These are phyloP conservation scores for Drosophila busckii DNA, from an alignment of 1,140 invertebrate genomes.

Conservation along the genomic window DNA sequence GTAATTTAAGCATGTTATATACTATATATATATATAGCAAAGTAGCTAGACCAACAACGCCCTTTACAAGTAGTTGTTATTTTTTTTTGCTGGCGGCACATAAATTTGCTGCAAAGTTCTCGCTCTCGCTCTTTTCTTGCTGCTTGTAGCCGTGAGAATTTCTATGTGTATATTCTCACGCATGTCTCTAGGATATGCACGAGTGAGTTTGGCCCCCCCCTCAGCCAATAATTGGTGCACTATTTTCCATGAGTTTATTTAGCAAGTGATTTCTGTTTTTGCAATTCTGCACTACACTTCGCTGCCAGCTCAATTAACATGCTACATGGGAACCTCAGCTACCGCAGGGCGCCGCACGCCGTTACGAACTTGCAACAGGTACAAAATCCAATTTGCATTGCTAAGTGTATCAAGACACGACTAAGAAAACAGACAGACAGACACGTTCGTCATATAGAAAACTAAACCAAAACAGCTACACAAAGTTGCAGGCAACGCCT, in stretches of 20 bases:
- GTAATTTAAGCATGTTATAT: constrained; percentile 41
- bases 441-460: constrained; percentile 46
- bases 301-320: constrained; percentile 51
- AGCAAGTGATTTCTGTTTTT: constrained; percentile 25
- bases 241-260: constrained; percentile 63
- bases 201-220: constrained; percentile 44
- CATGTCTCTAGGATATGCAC: constrained; percentile 77
- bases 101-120: constrained; percentile 50
- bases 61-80: constrained; percentile 4
- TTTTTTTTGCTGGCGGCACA: constrained; percentile 57
- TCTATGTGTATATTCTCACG: constrained; percentile 70
- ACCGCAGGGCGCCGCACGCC: constrained; percentile 15
- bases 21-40: constrained; percentile 15
- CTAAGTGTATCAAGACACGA: constrained; percentile 40
- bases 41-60: constrained; percentile 17
- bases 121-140: not conserved
- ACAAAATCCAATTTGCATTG: constrained; percentile 74
- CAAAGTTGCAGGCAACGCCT: constrained; percentile 29
- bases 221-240: constrained; percentile 55
- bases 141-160: constrained; percentile 56
- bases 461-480: constrained; percentile 19
- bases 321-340: constrained; percentile 39
- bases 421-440: constrained; percentile 35
- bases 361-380: constrained; percentile 69
- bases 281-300: too few relatives aligned